phyloP scores from a whole-genome alignment of 2,888 invertebrate genomes.

The Anodontia alba region DNA sequence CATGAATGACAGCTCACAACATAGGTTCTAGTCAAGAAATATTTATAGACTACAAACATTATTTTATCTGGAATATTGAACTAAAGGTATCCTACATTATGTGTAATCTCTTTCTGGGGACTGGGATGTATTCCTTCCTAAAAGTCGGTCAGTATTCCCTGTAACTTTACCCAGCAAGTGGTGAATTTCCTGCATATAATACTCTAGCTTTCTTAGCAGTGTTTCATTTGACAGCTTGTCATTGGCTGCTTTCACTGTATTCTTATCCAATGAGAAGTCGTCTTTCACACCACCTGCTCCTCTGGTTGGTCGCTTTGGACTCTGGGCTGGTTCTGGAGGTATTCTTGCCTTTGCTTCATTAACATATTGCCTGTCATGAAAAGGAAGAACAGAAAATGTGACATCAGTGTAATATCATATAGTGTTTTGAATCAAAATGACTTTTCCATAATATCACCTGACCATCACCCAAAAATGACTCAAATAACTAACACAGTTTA shows the following conservation, averaged over 20 bases:
- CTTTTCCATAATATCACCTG: too few relatives aligned
- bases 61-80: too few relatives aligned
- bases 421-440: too few relatives aligned
- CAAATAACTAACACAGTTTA: too few relatives aligned
- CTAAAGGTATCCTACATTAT: slow-evolving; percentile 15
- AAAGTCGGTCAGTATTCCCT: slow-evolving; percentile 52
- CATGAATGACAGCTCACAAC: too few relatives aligned
- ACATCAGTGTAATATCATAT: too few relatives aligned
- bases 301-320: slow-evolving; percentile 55
- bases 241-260: slow-evolving; percentile 35
- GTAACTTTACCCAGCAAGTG: slow-evolving; percentile 51
- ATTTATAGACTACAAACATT: too few relatives aligned
- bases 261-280: slow-evolving; percentile 44
- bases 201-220: slow-evolving; percentile 68
- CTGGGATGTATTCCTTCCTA: slow-evolving; percentile 50
- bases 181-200: slow-evolving; percentile 59
- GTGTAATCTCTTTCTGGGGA: slow-evolving; percentile 50
- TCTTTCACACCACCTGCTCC: slow-evolving; percentile 57
- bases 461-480: too few relatives aligned
- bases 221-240: slow-evolving; percentile 66
- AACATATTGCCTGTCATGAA: slow-evolving; percentile 61
- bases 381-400: neutral
- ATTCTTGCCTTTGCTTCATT: slow-evolving; percentile 64
- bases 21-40: too few relatives aligned
- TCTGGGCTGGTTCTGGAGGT: slow-evolving; percentile 32